phyloP scores from a whole-genome alignment of 1,140 invertebrate genomes.

The Bombus waltoni region DNA sequence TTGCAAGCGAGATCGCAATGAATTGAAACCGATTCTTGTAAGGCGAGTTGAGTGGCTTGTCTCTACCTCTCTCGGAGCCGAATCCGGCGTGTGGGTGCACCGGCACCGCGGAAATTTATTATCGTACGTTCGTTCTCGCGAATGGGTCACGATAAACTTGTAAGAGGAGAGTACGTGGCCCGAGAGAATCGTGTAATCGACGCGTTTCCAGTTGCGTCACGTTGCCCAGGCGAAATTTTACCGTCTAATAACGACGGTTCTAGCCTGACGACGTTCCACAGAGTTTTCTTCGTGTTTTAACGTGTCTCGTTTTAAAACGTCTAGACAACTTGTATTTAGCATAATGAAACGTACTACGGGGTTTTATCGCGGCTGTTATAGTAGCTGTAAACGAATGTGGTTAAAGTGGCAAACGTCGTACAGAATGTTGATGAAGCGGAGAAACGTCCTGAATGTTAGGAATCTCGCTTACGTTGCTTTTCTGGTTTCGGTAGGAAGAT shows the following conservation, averaged over 20 bases:
- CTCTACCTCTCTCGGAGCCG: slow-evolving; percentile 15
- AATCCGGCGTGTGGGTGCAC: slow-evolving; percentile 49
- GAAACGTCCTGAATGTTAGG: background rate
- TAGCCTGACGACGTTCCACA: background rate
- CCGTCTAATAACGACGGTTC: background rate
- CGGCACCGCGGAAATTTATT: slow-evolving; percentile 40
- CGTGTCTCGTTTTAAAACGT: background rate
- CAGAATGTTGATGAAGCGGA: background rate
- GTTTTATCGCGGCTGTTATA: background rate
- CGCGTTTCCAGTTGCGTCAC: slow-evolving; percentile 19
- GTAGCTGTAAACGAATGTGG: background rate
- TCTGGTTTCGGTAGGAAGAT: background rate
- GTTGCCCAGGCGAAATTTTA: slow-evolving; percentile 1
- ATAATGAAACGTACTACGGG: background rate
- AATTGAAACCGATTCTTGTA: slow-evolving; percentile 46
- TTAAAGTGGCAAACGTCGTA: background rate
- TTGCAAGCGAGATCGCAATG: slow-evolving; percentile 31
- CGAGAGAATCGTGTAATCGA: slow-evolving; percentile 9
- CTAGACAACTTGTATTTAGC: background rate
- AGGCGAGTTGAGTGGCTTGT: slow-evolving; percentile 47
- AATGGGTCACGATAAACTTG: slow-evolving; percentile 40
- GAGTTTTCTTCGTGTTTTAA: background rate
- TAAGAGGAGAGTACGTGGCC: slow-evolving; percentile 4
- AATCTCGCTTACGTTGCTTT: background rate
- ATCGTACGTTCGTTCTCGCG: slow-evolving; percentile 27